Evolutionary conservation across 1,140 invertebrate genomes (phyloP), one percentile per base, ranked within the genome.

Genomic region (Psilanteris sp.): DNA sequence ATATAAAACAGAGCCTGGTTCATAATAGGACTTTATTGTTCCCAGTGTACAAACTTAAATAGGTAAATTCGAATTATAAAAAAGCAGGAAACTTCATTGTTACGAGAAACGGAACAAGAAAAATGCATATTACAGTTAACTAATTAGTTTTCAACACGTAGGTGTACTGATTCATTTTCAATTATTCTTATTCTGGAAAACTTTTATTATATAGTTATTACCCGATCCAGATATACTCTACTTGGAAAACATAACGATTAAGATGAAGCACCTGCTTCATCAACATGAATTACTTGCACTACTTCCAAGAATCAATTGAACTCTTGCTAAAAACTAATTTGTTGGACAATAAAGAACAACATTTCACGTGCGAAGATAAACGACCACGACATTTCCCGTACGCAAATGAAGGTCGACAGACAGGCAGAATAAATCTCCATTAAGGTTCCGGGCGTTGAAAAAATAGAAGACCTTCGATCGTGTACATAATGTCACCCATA

Each of bases 251-350:
- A 13, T 15, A 54, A 37, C 37, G 46, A 64, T 64, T 16, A 34
- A 52, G 59, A 66, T 32, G 50, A 32, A 48, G 43, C 50, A 57
- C 50, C 29, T 48, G 39, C 44, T 70, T 32, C 54, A 61, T 54
- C 54, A 52, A 10, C 54, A 24, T 54, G 55, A 70, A 59, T 41
- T 70, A 70, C 24, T 59, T 18, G 9, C 20, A 43, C 29, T 29
- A 18, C 13, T 70, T 70, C 54, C 44, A 50, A 31, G 66, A 70
- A 70, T 59, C 66, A 52, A 70, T 59, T 70, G 66, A 59, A 27
- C 13, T 36, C 14, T 9, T 31, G 43, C 52, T 70, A 55, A 59
- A 59, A 59, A 43, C 36, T 59, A 70, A 70, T 70, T 70, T 52
- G 54, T 44, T 34, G 34, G 41, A 70, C 44, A 52, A 70, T 59